Conservation (phyloP, 30 jellyfish, hydroid and myxozoan genomes). For the Clytia hemisphaerica region DNA sequence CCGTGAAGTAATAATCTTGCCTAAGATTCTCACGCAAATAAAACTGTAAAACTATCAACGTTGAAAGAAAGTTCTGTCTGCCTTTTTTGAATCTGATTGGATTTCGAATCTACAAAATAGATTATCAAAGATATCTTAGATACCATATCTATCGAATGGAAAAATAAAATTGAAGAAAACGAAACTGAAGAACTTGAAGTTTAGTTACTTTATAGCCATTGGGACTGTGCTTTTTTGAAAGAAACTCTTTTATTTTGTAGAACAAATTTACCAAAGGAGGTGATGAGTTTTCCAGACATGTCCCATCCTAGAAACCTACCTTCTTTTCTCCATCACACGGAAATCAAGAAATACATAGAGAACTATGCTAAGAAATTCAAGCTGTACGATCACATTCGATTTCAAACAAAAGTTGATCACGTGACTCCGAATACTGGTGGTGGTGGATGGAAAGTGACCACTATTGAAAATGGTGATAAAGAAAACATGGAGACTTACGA, state of each 20-base stretch:
- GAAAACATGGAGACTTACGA: slow-evolving; percentile 26
- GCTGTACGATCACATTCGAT: slow-evolving; percentile 13
- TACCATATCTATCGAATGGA: no score
- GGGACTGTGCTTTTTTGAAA: no score
- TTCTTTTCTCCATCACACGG: slow-evolving; percentile 43
- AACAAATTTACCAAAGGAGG: slow-evolving; percentile 75
- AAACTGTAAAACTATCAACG: no score
- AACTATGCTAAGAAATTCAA: slow-evolving; percentile 33
- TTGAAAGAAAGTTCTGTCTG: no score
- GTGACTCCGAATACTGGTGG: slow-evolving; percentile 23
- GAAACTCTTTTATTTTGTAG: slow-evolving; percentile 34
- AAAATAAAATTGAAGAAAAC: no score
- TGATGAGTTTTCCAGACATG: slow-evolving; percentile 1
- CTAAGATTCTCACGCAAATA: no score
- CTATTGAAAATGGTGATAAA: background rate
- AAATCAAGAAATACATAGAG: slow-evolving; percentile 37
- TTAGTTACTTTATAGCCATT: no score
- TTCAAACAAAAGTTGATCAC: slow-evolving; percentile 31
- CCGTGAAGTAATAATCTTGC: no score
- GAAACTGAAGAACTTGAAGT: no score
- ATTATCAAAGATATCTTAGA: no score
- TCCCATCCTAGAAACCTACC: background rate
- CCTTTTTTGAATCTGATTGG: no score
- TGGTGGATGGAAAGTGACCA: slow-evolving; percentile 24
- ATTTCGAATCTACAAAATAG: no score